Evolutionary conservation across 2,888 invertebrate species (phyloP).

Genomic region (Tachina lurida): DNA sequence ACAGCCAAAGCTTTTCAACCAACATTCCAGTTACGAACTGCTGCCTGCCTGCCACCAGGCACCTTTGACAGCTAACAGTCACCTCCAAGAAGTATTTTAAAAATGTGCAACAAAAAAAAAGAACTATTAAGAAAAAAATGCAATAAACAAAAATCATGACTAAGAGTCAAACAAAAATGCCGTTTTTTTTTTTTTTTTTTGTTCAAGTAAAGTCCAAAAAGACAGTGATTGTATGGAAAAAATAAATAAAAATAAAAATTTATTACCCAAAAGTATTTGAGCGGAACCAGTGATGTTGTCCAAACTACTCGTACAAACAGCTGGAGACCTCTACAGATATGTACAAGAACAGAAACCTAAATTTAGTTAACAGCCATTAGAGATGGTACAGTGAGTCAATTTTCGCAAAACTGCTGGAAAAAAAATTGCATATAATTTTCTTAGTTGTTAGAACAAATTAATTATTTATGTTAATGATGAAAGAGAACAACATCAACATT

Average conservation of each 20-base stretch:
- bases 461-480: too few species aligned
- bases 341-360: neutral
- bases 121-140: constrained; percentile 10
- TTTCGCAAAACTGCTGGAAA: too few species aligned
- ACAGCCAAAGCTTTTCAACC: neutral
- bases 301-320: constrained; percentile 2
- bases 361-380: neutral
- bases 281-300: constrained; percentile 26
- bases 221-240: neutral
- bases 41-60: constrained; percentile 40
- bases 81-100: constrained; percentile 36
- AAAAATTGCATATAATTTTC: too few species aligned
- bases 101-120: constrained; percentile 39
- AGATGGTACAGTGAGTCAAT: too few species aligned
- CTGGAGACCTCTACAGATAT: neutral
- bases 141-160: constrained; percentile 25
- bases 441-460: too few species aligned
- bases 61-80: constrained; percentile 67
- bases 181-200: neutral
- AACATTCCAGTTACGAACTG: constrained; percentile 38
- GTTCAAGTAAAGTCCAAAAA: constrained; percentile 28
- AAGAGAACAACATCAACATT: too few species aligned
- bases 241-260: constrained; percentile 5
- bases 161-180: constrained; percentile 12
- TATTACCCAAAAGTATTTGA: constrained; percentile 51